A percentile compares a stretch with the other conserved stretches of the same genome.
Conservation (phyloP, 2,888 invertebrate genomes). For the Eristalis tenax region DNA sequence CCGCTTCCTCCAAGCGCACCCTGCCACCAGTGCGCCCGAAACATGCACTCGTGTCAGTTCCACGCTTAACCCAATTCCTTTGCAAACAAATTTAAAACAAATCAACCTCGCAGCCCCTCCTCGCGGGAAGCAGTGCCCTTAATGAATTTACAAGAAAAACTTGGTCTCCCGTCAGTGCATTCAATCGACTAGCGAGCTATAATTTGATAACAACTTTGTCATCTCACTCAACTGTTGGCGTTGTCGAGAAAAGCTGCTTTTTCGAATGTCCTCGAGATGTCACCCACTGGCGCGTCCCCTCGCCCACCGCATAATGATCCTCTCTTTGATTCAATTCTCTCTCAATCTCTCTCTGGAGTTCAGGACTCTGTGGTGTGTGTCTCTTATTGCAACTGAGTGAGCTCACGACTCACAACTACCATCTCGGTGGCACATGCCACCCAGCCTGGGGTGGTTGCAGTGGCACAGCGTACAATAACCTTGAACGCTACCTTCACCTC, state of each 20-base stretch:
- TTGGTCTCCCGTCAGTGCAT: background rate
- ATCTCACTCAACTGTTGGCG: background rate
- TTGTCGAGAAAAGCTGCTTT: slow-evolving; percentile 2
- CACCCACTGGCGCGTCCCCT: background rate
- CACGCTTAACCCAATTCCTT: background rate
- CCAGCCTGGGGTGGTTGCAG: background rate
- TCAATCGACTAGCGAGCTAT: background rate
- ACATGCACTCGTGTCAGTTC: background rate
- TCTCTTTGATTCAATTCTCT: slow-evolving; percentile 14
- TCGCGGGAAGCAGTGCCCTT: too few relatives aligned
- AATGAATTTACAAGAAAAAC: background rate
- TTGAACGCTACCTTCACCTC: slow-evolving; percentile 46
- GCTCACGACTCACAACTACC: slow-evolving; percentile 58
- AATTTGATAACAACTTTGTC: slow-evolving; percentile 30
- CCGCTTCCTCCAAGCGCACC: background rate
- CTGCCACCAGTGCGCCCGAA: background rate
- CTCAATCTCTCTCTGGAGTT: background rate
- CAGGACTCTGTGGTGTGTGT: too few relatives aligned
- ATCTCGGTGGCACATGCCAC: background rate
- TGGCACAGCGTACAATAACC: slow-evolving; percentile 64
- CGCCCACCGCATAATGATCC: background rate
- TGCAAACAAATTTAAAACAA: background rate
- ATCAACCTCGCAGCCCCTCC: background rate
- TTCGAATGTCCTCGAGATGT: slow-evolving; percentile 6
- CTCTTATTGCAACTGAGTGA: slow-evolving; percentile 9